Percentiles rank a stretch among this genome's conserved stretches.
Evolutionary conservation across 2,797 vertebrate species (phyloP).

Genomic region (Melanotaenia parkinsoni): DNA sequence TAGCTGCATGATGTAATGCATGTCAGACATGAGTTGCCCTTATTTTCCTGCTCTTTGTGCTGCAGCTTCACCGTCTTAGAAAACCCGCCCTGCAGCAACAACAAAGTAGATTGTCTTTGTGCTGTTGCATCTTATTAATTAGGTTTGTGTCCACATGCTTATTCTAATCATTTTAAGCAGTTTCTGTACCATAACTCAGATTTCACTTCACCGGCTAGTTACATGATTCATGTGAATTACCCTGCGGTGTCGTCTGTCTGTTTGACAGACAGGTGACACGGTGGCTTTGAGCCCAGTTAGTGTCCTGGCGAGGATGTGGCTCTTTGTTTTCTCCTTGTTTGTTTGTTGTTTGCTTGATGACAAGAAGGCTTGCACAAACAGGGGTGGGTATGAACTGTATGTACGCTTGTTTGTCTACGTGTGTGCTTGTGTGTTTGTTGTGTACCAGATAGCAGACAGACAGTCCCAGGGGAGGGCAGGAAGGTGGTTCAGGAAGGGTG

Average conservation of each 20-base stretch:
- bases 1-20: conserved; percentile 7
- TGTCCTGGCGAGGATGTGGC: not conserved
- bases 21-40: conserved; percentile 7
- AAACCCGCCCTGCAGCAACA: conserved; percentile 6
- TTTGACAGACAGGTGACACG: conserved; percentile 1
- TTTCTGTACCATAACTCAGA: not conserved
- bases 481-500: conserved; percentile 73
- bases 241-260: not conserved
- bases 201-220: not conserved
- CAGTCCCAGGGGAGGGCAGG: conserved; percentile 52
- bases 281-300: not conserved
- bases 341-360: conserved; percentile 47
- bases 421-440: conserved; percentile 30
- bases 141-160: conserved; percentile 2
- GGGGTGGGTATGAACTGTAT: not conserved
- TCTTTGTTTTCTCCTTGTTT: conserved; percentile 28
- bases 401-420: conserved; percentile 28
- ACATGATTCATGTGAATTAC: not conserved
- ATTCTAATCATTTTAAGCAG: not conserved
- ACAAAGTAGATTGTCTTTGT: conserved; percentile 4
- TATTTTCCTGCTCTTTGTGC: conserved; percentile 15
- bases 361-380: conserved; percentile 8
- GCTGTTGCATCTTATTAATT: conserved; percentile 23
- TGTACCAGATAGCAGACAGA: conserved; percentile 42
- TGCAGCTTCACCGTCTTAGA: conserved; percentile 7